phyloP scores from a whole-genome alignment of 2,113 vertebrate genomes.

The Empidonax alnorum region DNA sequence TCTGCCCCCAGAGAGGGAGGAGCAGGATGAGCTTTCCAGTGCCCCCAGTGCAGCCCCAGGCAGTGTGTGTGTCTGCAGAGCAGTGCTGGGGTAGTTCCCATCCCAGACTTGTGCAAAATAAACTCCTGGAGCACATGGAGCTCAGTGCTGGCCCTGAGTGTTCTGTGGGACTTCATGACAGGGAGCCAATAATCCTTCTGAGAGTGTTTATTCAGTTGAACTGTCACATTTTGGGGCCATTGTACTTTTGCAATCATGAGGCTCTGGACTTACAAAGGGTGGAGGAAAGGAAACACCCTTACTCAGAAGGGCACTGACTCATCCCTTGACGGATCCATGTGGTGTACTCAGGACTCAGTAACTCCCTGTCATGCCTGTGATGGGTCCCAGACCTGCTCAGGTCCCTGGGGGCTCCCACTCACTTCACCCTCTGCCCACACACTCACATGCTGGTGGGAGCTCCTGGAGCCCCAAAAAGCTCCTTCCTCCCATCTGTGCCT shows the following conservation, averaged over 20 bases:
- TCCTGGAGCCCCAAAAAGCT: background rate
- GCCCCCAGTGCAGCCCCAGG: fast-evolving
- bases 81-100: background rate
- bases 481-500: background rate
- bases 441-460: background rate
- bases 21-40: background rate
- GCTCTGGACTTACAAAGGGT: background rate
- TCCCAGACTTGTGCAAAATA: fast-evolving
- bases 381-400: fast-evolving
- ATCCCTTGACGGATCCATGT: background rate
- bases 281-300: background rate
- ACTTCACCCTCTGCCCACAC: background rate
- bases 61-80: background rate
- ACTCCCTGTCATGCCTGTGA: background rate
- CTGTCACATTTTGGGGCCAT: background rate
- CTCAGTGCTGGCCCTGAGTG: background rate
- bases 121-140: fast-evolving
- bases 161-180: background rate
- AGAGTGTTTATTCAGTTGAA: background rate
- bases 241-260: background rate
- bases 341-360: background rate
- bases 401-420: background rate
- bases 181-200: background rate
- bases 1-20: background rate
- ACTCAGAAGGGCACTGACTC: background rate